Base-by-base conservation (phyloP, 2,113 vertebrate species). In the Spea multiplicata region DNA sequence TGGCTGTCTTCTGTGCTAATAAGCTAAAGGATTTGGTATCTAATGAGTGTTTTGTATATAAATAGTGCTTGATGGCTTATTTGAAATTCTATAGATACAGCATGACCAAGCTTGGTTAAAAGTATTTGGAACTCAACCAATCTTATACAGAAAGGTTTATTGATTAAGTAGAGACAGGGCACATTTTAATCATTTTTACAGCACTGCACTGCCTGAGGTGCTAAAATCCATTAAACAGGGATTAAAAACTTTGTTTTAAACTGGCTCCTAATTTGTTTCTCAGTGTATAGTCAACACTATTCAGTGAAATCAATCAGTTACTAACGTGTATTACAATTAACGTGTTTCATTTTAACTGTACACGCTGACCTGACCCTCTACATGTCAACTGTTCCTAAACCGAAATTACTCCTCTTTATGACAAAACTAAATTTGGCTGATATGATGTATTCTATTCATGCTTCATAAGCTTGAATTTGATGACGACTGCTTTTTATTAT, bases 131-230 rank as follows among this genome's bases (percentile, higher is more conserved):
- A 90, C 83, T 81, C 78, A 84, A 89, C 88, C 88, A 86, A 0
- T 80, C 83, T 86, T 89, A 85, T 81, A 82, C 83, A 83, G 82
- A 83, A 87, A 87, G 82, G 82, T 89, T 89, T 92, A 92, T 90
- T 90, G 90, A 93, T 92, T 88, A 86, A 83, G 86, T 74, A 83
- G 82, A 88, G 81, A 89, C 83, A 83, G 85, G 84, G 81, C 81
- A 87, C 80, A 74, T 90, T 91, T 90, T 90, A 88, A 90, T 92
- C 85, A 88, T 91, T 90, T 89, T 90, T 89, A 89, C 68, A 86
- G 79, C 84, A 81, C 71, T 84, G 66, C 85, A 82, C 84, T 85
- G 87, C 89, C 88, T 83, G 44, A 87, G 88, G 87, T 86, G 85
- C 84, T 86, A 86, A 90, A 92, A 90, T 85, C 87, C 82, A 89